Percentiles rank a stretch among this genome's conserved stretches.
Evolutionary conservation across 2,113 vertebrate genomes (phyloP).

Genomic region (Andinoacara biseriatus): DNA sequence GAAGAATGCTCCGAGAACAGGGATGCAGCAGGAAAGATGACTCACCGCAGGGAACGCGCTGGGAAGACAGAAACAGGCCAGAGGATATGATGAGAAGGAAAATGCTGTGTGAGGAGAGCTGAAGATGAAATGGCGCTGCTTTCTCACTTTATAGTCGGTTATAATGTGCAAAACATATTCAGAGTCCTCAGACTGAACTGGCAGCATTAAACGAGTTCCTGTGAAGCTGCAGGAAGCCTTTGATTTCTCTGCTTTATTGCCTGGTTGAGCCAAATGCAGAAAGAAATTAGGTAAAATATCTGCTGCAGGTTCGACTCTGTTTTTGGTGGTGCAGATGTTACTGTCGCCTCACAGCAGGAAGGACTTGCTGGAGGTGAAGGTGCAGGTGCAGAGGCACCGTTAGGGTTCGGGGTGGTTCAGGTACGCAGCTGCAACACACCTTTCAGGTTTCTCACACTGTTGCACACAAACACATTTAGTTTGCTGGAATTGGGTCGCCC

Average conservation of each 20-base stretch:
- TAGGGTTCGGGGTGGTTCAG: too few relatives aligned
- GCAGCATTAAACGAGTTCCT: not conserved
- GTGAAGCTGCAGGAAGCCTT: too few relatives aligned
- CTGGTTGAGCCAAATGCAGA: too few relatives aligned
- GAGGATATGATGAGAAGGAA: conserved; percentile 4
- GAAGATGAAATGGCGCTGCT: not conserved
- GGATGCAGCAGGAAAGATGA: conserved; percentile 22
- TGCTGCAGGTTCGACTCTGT: not conserved
- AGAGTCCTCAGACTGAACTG: not conserved
- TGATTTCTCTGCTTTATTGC: too few relatives aligned
- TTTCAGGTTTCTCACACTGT: too few relatives aligned
- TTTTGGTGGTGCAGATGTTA: not conserved
- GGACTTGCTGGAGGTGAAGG: too few relatives aligned
- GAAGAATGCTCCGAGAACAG: conserved; percentile 14
- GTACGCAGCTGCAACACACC: too few relatives aligned
- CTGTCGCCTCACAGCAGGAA: not conserved
- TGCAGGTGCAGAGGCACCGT: too few relatives aligned
- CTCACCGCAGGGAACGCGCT: conserved; percentile 13
- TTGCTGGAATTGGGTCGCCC: too few relatives aligned
- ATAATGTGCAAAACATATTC: not conserved
- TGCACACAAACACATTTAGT: too few relatives aligned
- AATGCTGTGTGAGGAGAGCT: not conserved
- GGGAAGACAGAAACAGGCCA: conserved; percentile 35
- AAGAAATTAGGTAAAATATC: accelerated
- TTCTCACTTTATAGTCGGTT: not conserved